Evolutionary conservation across 2,888 invertebrate species (phyloP), one percentile per base, ranked within the genome.

Genomic region (Heliconius aoede): DNA sequence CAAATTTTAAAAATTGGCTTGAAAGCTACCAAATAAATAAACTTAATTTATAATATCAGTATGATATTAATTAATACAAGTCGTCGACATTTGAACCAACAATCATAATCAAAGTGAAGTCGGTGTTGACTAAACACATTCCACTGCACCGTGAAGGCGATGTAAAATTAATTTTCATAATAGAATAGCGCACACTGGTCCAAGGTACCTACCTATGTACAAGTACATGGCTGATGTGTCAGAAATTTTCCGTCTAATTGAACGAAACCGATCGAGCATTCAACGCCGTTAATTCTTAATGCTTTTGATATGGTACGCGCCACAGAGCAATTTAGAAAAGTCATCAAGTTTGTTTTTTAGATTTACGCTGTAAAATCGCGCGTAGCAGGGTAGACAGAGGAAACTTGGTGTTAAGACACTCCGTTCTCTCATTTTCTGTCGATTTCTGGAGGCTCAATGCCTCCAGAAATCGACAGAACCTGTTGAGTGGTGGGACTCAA

Each of bases 181-280:
- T 26, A 72, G 11, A 72, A 58, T 26, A 72, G 11, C 60, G 8
- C 74, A 40, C 67, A 67, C 67, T 28, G 58, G 74, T 67, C 60
- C 77, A 32, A 75, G 77, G 76, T 77, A 78, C 85, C 21, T 46
- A 32, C 32, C 5, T 32, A 46, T 46, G 21, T 46, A 46, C 46
- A 8, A 46, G 84, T 86, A 74, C 76, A 79, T 71, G 76, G 69
- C 61, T 75, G 86, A 85, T 86, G 86, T 88, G 86, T 84, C 86
- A 85, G 90, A 90, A 92, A 94, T 94, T 93, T 93, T 92, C 90
- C 94, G 93, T 90, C 90, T 92, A 93, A 93, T 94, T 94, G 92
- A 91, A 84, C 87, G 87, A 88, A 88, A 86, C 89, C 90, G 92
- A 91, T 93, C 88, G 91, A 92, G 89, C 93, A 91, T 93, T 89